Evolutionary conservation across 2,797 vertebrate genomes (phyloP).

Genomic region (Squalus acanthias): DNA sequence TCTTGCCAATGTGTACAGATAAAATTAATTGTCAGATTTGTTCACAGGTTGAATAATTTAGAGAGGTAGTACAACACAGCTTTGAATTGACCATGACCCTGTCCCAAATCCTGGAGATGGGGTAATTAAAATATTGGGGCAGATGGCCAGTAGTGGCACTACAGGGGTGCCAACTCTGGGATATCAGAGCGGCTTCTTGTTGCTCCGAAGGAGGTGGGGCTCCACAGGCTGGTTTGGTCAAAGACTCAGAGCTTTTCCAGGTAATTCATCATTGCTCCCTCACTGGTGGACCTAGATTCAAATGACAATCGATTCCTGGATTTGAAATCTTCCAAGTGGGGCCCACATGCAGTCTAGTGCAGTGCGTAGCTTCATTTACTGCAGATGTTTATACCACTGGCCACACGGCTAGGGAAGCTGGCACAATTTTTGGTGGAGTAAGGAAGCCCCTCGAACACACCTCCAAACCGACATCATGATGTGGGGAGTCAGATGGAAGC

Average conservation of each 20-base stretch:
- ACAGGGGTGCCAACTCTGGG: too few relatives aligned
- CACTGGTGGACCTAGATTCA: not conserved
- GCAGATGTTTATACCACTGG: not conserved
- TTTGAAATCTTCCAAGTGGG: not conserved
- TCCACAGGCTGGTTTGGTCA: not conserved
- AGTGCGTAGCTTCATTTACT: not conserved
- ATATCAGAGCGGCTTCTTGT: not conserved
- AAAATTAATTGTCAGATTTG: too few relatives aligned
- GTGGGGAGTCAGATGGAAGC: not conserved
- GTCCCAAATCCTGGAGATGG: too few relatives aligned
- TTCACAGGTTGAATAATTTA: too few relatives aligned
- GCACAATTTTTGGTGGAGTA: not conserved
- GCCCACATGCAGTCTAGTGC: not conserved
- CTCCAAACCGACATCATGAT: not conserved
- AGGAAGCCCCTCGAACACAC: not conserved
- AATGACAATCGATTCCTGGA: not conserved
- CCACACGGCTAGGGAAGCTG: not conserved
- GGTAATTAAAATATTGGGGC: too few relatives aligned
- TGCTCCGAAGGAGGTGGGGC: not conserved
- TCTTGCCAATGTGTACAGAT: too few relatives aligned
- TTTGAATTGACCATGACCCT: too few relatives aligned
- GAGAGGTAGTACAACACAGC: too few relatives aligned
- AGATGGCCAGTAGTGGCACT: too few relatives aligned
- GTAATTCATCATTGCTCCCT: not conserved
- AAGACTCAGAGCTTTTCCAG: not conserved